These are phyloP conservation scores for Uloborus plumipes DNA, from an alignment of 2,888 invertebrate species.

Conservation along the genomic window DNA sequence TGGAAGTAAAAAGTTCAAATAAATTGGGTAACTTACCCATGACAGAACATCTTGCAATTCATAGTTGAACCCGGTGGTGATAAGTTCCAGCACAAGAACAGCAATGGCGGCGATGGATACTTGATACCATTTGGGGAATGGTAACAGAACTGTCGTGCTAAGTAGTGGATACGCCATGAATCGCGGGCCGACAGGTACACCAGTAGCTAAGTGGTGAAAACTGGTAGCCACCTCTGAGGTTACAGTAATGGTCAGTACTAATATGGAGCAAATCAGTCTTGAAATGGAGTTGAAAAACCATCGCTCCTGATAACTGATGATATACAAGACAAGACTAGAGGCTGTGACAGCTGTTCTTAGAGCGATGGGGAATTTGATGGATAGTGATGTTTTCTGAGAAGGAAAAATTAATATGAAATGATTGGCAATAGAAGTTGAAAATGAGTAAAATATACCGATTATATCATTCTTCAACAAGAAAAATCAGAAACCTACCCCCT, in stretches of 20 bases:
- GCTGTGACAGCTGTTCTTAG: conserved; percentile 14
- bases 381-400: conserved; percentile 18
- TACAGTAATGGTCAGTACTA: conserved; percentile 64
- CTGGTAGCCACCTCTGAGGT: conserved; percentile 34
- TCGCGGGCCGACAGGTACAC: conserved; percentile 14
- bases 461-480: too few relatives aligned
- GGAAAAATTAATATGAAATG: not conserved
- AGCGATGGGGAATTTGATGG: conserved; percentile 24
- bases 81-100: conserved; percentile 79
- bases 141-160: conserved; percentile 86
- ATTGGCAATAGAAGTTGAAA: too few relatives aligned
- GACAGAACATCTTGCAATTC: conserved; percentile 2
- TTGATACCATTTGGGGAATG: conserved; percentile 81
- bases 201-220: conserved; percentile 13
- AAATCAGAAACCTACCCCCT: not conserved
- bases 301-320: conserved; percentile 62
- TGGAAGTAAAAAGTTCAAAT: not conserved
- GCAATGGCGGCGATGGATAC: conserved; percentile 80
- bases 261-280: conserved; percentile 59
- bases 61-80: conserved; percentile 72
- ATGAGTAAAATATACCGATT: too few relatives aligned
- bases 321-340: conserved; percentile 36
- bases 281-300: conserved; percentile 62
- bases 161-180: conserved; percentile 76
- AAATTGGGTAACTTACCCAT: conserved; percentile 25